A percentile compares a stretch with the other conserved stretches of the same genome.
Evolutionary conservation across 2,113 vertebrate species (phyloP).

Genomic region (Cromileptes altivelis): DNA sequence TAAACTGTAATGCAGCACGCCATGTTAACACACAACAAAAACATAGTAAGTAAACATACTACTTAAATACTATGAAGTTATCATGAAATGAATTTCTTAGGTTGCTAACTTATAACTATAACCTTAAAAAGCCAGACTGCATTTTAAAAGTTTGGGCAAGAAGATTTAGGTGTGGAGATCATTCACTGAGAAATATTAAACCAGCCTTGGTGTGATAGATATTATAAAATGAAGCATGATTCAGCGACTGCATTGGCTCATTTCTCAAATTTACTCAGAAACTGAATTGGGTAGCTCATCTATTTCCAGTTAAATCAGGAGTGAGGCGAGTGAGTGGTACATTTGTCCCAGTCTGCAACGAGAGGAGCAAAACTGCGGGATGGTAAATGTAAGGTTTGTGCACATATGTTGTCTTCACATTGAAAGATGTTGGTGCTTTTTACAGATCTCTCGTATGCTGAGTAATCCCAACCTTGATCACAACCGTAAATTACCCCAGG

Average conservation of each 20-base stretch:
- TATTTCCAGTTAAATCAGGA: conserved; percentile 9
- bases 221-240: conserved; percentile 18
- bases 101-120: neutral
- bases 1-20: neutral
- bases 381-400: neutral
- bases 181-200: conserved; percentile 5
- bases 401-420: neutral
- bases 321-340: neutral
- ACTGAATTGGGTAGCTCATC: neutral
- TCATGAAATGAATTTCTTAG: no score
- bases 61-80: neutral
- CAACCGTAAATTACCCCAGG: no score
- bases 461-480: neutral
- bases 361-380: neutral
- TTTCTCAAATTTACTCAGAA: conserved; percentile 4
- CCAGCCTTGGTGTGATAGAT: conserved; percentile 4
- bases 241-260: neutral
- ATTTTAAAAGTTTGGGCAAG: neutral
- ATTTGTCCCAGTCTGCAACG: neutral
- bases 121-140: neutral
- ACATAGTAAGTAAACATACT: neutral
- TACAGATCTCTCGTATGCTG: neutral
- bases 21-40: neutral
- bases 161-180: neutral
- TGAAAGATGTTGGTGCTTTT: neutral